These are phyloP conservation scores for Rhinella marina DNA, from an alignment of 2,797 vertebrate genomes.

Conservation along the genomic window DNA sequence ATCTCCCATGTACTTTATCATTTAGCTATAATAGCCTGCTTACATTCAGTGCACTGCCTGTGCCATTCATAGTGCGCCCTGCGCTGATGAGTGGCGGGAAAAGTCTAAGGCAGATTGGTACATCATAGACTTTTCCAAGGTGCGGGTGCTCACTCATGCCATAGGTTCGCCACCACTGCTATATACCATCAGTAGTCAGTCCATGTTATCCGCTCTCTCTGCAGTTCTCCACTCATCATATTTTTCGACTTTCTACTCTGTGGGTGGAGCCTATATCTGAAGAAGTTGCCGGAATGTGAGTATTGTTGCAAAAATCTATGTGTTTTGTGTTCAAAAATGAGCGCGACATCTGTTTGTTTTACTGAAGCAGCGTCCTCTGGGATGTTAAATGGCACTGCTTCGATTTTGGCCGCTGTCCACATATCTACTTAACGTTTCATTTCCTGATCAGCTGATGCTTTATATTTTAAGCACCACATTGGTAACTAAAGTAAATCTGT, in stretches of 20 bases:
- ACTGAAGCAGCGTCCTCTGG: neutral
- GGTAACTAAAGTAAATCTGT: neutral
- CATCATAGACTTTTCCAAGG: too few relatives aligned
- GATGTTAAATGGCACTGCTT: neutral
- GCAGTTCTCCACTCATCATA: slow-evolving; percentile 97
- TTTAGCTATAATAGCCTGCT: too few relatives aligned
- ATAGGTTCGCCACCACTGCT: too few relatives aligned
- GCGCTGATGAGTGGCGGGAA: too few relatives aligned
- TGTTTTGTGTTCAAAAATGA: slow-evolving; percentile 20
- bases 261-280: slow-evolving; percentile 95
- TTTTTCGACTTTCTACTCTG: slow-evolving; percentile 90
- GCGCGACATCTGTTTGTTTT: slow-evolving; percentile 25
- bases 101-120: too few relatives aligned
- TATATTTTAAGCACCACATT: neutral
- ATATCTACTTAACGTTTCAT: slow-evolving; percentile 14
- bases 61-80: too few relatives aligned
- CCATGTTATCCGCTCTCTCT: slow-evolving; percentile 55
- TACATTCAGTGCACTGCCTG: too few relatives aligned
- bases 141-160: too few relatives aligned
- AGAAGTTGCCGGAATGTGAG: slow-evolving; percentile 87
- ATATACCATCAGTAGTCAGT: too few relatives aligned
- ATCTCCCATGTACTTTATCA: too few relatives aligned
- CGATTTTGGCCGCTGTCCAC: slow-evolving; percentile 25
- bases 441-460: neutral
- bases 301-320: slow-evolving; percentile 63